Evolutionary conservation across 2,797 vertebrate species (phyloP).

Genomic region (Antennarius maculatus): DNA sequence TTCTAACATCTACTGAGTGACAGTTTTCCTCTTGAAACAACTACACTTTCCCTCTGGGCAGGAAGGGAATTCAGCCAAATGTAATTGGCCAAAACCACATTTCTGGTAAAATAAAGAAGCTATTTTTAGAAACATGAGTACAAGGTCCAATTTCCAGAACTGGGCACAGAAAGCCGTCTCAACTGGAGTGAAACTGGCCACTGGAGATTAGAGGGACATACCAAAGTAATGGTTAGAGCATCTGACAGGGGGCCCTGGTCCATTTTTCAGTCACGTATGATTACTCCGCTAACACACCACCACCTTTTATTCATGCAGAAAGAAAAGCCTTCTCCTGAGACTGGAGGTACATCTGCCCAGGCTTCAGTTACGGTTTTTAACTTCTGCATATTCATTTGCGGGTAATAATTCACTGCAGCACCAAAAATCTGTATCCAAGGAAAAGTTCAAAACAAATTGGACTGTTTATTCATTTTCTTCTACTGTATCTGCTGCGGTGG

Average conservation of each 20-base stretch:
- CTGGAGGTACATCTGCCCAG: slow-evolving; percentile 1
- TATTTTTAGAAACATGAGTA: slow-evolving; percentile 55
- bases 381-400: slow-evolving; percentile 33
- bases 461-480: no score
- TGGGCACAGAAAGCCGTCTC: slow-evolving; percentile 25
- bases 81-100: slow-evolving; percentile 45
- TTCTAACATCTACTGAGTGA: slow-evolving; percentile 33
- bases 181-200: slow-evolving; percentile 43
- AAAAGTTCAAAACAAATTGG: slow-evolving; percentile 44
- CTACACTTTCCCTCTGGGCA: slow-evolving; percentile 22
- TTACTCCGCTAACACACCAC: slow-evolving; percentile 18
- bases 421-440: slow-evolving; percentile 21
- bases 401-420: slow-evolving; percentile 23
- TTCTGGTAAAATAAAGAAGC: slow-evolving; percentile 48
- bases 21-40: slow-evolving; percentile 12
- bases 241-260: slow-evolving; percentile 30
- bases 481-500: no score
- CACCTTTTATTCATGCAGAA: slow-evolving; percentile 22
- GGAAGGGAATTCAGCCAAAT: slow-evolving; percentile 39
- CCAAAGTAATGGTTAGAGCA: slow-evolving; percentile 20
- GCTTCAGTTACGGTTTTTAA: slow-evolving; percentile 37
- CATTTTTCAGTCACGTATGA: slow-evolving; percentile 39
- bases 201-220: slow-evolving; percentile 39
- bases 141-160: slow-evolving; percentile 54
- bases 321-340: slow-evolving; percentile 21